phyloP scores from a whole-genome alignment of 2,113 vertebrate genomes.

The Solea solea region DNA sequence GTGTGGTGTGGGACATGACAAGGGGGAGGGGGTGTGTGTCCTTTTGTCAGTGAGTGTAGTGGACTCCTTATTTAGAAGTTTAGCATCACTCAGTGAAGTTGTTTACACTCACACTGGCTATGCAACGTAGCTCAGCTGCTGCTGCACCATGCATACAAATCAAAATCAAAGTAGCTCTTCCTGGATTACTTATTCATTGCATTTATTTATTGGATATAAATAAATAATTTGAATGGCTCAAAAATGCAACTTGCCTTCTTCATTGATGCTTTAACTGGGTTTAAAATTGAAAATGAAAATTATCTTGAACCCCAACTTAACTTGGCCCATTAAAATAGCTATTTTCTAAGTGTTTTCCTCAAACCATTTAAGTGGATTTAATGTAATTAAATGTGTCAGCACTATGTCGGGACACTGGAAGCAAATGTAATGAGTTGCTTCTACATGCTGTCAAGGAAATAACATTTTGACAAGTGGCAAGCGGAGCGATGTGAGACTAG shows the following conservation, averaged over 20 bases:
- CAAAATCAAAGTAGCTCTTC: conserved; percentile 46
- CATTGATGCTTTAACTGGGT: conserved; percentile 39
- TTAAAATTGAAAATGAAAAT: conserved; percentile 42
- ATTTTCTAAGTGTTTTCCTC: conserved; percentile 42
- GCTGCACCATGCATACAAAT: conserved; percentile 46
- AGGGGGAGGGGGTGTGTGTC: not conserved
- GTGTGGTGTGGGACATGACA: conserved; percentile 2
- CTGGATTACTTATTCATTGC: conserved; percentile 48
- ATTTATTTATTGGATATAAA: conserved; percentile 54
- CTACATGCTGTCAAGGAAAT: conserved; percentile 27
- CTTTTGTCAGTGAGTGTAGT: not conserved
- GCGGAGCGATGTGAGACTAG: too few species aligned
- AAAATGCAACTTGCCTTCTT: conserved; percentile 29
- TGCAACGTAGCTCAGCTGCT: conserved; percentile 8
- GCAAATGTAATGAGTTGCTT: conserved; percentile 47
- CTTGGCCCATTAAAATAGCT: conserved; percentile 32
- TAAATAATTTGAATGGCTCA: conserved; percentile 44
- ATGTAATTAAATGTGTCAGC: conserved; percentile 47
- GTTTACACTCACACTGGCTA: not conserved
- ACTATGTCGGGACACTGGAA: conserved; percentile 40
- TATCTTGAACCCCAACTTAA: conserved; percentile 21
- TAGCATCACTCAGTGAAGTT: not conserved
- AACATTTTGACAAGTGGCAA: conserved; percentile 17
- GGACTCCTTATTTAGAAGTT: not conserved
- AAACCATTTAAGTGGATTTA: conserved; percentile 31